Evolutionary conservation across 1,140 invertebrate genomes (phyloP), one percentile per base, ranked within the genome.

Genomic region (Drosophila funebris): DNA sequence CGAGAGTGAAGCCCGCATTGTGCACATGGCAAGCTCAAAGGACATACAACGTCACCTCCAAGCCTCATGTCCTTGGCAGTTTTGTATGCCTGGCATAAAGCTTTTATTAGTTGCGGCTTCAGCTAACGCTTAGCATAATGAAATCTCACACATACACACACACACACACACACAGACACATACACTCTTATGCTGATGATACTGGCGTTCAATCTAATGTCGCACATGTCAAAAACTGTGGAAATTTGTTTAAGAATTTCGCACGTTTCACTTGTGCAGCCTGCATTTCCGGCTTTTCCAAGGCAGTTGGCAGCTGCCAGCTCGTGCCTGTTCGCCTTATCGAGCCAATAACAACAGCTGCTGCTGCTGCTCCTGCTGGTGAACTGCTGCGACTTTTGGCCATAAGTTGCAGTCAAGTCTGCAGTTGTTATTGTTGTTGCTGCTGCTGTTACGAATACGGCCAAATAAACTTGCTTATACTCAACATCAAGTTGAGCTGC

Each of bases 161-260:
- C 27, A 62, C 41, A 62, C 54, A 24, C 18, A 29, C 27, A 58
- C 18, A 57, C n/a, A 44, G 29, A 64, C 33, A 56, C 7, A 22
- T 1, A 14, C 16, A 9, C 6, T 9, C 16, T 6, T 5, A 52
- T 31, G n/a, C 6, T 14, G 52, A 70, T 73, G 72, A 77, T 81
- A 43, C 81, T 72, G 69, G 71, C 67, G 74, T 87, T 87, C 83
- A 82, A 87, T 87, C 78, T 87, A 87, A 87, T 88, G 75, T 73
- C 71, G 74, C 75, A 87, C 82, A 87, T 87, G 82, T 87, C 78
- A 69, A 78, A 73, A 87, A 85, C 67, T 87, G 78, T 69, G 73
- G 85, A 87, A 52, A 85, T 85, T 85, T 78, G 54, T 50, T 75
- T 71, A 78, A 75, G 67, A 85, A 74, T 85, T 57, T 77, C 43